These are phyloP conservation scores for Lordiphosa andalusiaca DNA, from an alignment of 2,888 invertebrate species.

Conservation along the genomic window DNA sequence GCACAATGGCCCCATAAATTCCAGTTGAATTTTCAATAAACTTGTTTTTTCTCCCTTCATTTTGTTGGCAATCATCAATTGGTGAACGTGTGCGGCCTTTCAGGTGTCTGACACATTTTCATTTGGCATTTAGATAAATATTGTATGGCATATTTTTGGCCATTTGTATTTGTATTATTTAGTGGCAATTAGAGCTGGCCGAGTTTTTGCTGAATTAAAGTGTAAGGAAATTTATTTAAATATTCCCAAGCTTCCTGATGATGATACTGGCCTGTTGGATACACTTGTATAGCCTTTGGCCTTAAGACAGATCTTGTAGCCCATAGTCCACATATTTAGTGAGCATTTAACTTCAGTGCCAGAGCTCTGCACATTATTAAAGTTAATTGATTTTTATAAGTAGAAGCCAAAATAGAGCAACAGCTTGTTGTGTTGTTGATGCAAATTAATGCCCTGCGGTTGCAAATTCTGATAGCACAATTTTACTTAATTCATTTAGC, in stretches of 20 bases:
- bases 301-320: no score
- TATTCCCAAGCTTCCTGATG: no score
- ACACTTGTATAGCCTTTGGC: no score
- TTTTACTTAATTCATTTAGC: conserved; percentile 44
- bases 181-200: no score
- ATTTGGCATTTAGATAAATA: conserved; percentile 35
- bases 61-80: conserved; percentile 42
- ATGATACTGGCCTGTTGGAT: no score
- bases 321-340: no score
- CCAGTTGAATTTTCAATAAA: conserved; percentile 35
- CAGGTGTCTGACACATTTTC: conserved; percentile 23
- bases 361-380: no score
- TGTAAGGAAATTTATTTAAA: no score
- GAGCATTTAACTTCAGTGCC: no score
- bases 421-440: not conserved
- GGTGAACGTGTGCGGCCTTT: conserved; percentile 6
- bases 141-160: conserved; percentile 22
- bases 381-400: no score
- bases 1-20: conserved; percentile 42
- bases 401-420: no score
- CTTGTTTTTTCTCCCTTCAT: conserved; percentile 12
- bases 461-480: conserved; percentile 23
- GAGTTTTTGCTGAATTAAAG: no score
- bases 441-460: conserved; percentile 20
- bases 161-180: conserved; percentile 1